Base-by-base conservation (phyloP, 2,113 vertebrate genomes). In the Coryphaenoides rupestris region DNA sequence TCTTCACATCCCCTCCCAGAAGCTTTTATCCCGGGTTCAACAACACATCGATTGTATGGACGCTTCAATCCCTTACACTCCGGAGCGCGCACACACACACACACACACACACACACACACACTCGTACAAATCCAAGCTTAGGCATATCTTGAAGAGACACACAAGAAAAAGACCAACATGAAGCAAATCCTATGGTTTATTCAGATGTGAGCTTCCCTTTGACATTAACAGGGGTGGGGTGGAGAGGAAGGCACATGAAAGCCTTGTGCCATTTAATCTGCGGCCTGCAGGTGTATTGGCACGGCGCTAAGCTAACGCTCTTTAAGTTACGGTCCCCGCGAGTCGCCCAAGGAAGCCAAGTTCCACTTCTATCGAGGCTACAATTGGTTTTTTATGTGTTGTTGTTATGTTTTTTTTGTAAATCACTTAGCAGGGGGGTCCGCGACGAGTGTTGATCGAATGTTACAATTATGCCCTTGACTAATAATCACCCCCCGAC, bases 391-490 rank as follows among this genome's bases (percentile, higher is more conserved):
- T 40, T 40, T 40, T 7, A 2, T 40, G 33, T 40, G 24, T 40
- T n/a, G n/a, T 40, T 40, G 9, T 40, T 7, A 2, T 40, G 33
- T 40, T 3, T 40, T 7, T 40, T 40, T 63, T 85, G 72, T 75
- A 58, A 74, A 79, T 87, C 82, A 84, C 82, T 87, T 78, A 82
- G 77, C 81, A 80, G 67, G 82, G n/a, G n/a, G n/a, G n/a, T n/a
- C 78, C 84, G 77, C 86, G 78, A 81, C 79, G 65, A 70, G 76
- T 57, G n/a, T n/a, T n/a, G n/a, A n/a, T n/a, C n/a, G 77, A 72
- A 70, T 69, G 71, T 76, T 82, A 81, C 47, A 75, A 83, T 87
- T 83, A 82, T 74, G 72, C 68, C 60, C 69, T 45, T 24, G 68
- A 66, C 54, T 70, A 21, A 72, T 68, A 82, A 70, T 76, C 80